phyloP scores from a whole-genome alignment of 2,113 vertebrate species.

The Cervus canadensis region DNA sequence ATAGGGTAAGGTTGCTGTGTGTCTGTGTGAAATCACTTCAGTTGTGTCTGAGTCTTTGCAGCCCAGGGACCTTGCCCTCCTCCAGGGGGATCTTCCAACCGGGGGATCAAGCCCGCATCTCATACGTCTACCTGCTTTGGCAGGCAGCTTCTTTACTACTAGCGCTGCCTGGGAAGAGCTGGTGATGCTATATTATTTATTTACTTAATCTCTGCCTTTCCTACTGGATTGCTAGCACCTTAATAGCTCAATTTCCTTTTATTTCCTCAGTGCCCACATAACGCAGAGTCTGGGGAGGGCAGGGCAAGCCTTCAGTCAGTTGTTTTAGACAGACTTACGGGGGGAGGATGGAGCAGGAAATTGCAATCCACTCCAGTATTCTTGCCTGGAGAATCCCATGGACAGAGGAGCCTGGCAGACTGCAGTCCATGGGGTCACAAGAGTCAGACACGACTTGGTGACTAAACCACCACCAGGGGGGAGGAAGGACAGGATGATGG shows the following conservation, averaged over 20 bases:
- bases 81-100: background rate
- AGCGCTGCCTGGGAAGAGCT: background rate
- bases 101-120: fast-evolving
- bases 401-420: background rate
- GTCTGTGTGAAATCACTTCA: background rate
- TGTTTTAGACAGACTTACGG: background rate
- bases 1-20: background rate
- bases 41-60: background rate
- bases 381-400: background rate
- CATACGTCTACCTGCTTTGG: background rate
- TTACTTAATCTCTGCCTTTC: background rate
- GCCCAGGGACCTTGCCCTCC: background rate
- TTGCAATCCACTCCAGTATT: background rate
- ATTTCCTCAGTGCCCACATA: background rate
- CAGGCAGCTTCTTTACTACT: background rate
- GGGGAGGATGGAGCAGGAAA: background rate
- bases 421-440: background rate
- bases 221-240: background rate
- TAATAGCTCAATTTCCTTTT: background rate
- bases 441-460: background rate
- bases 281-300: background rate
- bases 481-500: background rate
- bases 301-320: background rate
- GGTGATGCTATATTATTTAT: background rate
- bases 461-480: background rate